Conservation (phyloP, 1,140 invertebrate genomes). For the Saccostrea echinata region DNA sequence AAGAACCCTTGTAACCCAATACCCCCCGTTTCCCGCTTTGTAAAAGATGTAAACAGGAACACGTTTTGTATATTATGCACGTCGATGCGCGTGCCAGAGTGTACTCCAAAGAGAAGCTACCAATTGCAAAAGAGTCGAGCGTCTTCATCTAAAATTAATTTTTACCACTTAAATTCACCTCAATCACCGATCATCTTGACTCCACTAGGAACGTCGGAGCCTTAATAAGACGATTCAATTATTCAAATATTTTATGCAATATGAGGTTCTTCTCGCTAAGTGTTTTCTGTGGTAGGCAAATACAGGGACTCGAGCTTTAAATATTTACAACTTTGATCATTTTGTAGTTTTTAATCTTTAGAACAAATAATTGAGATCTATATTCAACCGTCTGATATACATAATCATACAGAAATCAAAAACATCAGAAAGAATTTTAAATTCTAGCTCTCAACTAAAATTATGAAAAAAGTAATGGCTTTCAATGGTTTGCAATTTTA, state of each 20-base stretch:
- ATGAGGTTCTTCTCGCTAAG: background rate
- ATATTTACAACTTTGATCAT: too few relatives aligned
- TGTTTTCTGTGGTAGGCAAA: background rate
- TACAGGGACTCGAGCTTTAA: background rate
- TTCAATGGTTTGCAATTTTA: too few relatives aligned
- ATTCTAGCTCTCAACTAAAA: too few relatives aligned
- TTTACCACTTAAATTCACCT: slow-evolving; percentile 28
- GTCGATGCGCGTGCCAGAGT: slow-evolving; percentile 28
- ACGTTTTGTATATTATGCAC: slow-evolving; percentile 33
- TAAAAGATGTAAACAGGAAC: slow-evolving; percentile 35
- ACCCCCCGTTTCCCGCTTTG: slow-evolving; percentile 19
- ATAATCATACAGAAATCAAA: too few relatives aligned
- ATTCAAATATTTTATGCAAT: background rate
- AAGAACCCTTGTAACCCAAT: slow-evolving; percentile 20
- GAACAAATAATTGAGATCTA: too few relatives aligned
- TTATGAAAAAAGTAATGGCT: too few relatives aligned
- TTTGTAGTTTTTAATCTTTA: too few relatives aligned
- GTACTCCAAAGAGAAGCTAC: background rate
- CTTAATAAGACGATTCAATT: background rate
- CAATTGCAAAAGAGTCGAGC: background rate
- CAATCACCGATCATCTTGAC: slow-evolving; percentile 14
- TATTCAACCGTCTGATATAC: too few relatives aligned
- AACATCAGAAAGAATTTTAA: too few relatives aligned
- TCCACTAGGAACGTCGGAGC: background rate
- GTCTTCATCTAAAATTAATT: slow-evolving; percentile 27